phyloP scores from a whole-genome alignment of 2,888 invertebrate species.

The Drosophila maculinotata region DNA sequence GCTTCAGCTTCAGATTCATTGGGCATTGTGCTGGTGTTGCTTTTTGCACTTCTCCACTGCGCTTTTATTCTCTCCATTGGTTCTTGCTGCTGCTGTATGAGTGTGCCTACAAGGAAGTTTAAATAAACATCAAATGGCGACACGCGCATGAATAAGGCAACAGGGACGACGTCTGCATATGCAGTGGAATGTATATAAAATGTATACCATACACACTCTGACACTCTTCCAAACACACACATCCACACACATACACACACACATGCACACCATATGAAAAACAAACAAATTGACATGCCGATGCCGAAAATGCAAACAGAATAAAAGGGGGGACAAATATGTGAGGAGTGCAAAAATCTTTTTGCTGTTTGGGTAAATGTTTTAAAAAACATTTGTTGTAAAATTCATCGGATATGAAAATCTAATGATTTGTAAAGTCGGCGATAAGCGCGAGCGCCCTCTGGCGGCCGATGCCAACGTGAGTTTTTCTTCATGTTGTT shows the following conservation, averaged over 20 bases:
- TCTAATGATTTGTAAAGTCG: slow-evolving; percentile 83
- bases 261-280: slow-evolving; percentile 54
- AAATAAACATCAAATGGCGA: slow-evolving; percentile 79
- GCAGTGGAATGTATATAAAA: slow-evolving; percentile 45
- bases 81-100: background rate
- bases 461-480: slow-evolving; percentile 41
- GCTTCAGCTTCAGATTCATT: slow-evolving; percentile 33
- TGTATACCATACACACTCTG: slow-evolving; percentile 40
- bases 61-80: slow-evolving; percentile 23
- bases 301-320: slow-evolving; percentile 70
- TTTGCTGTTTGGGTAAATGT: slow-evolving; percentile 60
- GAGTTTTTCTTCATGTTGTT: no score
- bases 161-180: slow-evolving; percentile 55
- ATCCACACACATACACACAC: slow-evolving; percentile 1
- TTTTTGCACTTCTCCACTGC: slow-evolving; percentile 21
- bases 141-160: slow-evolving; percentile 64
- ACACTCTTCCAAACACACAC: slow-evolving; percentile 30
- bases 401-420: slow-evolving; percentile 83
- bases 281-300: slow-evolving; percentile 75
- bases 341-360: slow-evolving; percentile 37
- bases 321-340: slow-evolving; percentile 12
- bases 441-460: slow-evolving; percentile 74
- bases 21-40: slow-evolving; percentile 34
- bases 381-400: slow-evolving; percentile 66
- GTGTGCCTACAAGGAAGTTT: slow-evolving; percentile 68